A percentile compares a stretch with the other conserved stretches of the same genome.
phyloP scores from a whole-genome alignment of 2,888 invertebrate species.

The Sericinus montela region DNA sequence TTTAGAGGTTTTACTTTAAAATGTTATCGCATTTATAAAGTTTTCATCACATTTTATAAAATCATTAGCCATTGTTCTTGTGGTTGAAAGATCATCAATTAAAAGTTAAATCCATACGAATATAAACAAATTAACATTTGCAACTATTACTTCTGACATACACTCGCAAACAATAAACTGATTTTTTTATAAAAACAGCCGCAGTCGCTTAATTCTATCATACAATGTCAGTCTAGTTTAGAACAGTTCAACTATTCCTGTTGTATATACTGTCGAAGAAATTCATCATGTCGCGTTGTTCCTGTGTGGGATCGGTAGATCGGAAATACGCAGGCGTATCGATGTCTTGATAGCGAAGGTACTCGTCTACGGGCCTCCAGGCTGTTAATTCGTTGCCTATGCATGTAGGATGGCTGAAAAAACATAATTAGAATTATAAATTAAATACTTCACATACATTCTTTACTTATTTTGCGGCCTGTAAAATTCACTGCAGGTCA shows the following conservation, averaged over 20 bases:
- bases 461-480: no score
- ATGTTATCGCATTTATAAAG: no score
- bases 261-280: slow-evolving; percentile 43
- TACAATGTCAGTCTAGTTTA: slow-evolving; percentile 4
- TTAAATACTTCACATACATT: no score
- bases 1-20: no score
- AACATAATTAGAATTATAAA: no score
- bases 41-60: no score
- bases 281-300: slow-evolving; percentile 34
- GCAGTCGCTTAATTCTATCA: background rate
- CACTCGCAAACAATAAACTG: slow-evolving; percentile 5
- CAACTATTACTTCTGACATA: background rate
- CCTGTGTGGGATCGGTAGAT: slow-evolving; percentile 27
- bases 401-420: slow-evolving; percentile 49
- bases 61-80: no score
- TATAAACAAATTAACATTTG: background rate
- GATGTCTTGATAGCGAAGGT: slow-evolving; percentile 41
- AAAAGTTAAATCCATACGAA: background rate
- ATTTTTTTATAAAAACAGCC: background rate
- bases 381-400: slow-evolving; percentile 22
- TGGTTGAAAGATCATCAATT: no score
- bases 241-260: slow-evolving; percentile 21
- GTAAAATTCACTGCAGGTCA: no score
- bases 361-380: slow-evolving; percentile 39
- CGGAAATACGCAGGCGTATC: slow-evolving; percentile 28